These are phyloP conservation scores for Caradrina clavipalpis DNA, from an alignment of 2,888 invertebrate species.

Conservation along the genomic window DNA sequence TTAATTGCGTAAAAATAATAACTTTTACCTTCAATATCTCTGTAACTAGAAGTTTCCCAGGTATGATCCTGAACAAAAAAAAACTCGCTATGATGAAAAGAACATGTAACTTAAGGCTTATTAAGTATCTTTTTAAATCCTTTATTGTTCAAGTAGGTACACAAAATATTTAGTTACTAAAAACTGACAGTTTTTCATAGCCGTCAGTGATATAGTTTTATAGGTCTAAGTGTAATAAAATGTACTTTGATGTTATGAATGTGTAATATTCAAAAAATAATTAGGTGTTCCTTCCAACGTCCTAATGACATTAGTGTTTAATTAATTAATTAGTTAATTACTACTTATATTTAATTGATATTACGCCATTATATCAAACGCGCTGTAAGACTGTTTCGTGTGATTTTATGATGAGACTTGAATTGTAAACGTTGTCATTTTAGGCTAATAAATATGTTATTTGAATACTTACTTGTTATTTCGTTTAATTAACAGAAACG, in stretches of 20 bases:
- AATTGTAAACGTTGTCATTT: slow-evolving; percentile 48
- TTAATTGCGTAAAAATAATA: too few species aligned
- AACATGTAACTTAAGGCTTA: too few species aligned
- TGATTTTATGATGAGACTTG: slow-evolving; percentile 52
- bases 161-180: not conserved
- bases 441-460: slow-evolving; percentile 45
- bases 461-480: slow-evolving; percentile 2
- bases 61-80: too few species aligned
- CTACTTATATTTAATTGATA: not conserved
- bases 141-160: not conserved
- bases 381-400: slow-evolving; percentile 65
- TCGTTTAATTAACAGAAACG: slow-evolving; percentile 9
- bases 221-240: slow-evolving; percentile 1
- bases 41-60: too few species aligned
- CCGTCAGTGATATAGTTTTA: slow-evolving; percentile 4
- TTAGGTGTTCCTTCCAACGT: not conserved
- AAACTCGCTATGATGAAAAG: too few species aligned
- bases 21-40: too few species aligned
- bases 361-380: slow-evolving; percentile 37
- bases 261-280: not conserved
- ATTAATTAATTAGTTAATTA: slow-evolving; percentile 1
- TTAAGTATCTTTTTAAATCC: too few species aligned
- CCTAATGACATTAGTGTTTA: slow-evolving; percentile 6
- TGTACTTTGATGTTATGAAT: too few species aligned
- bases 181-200: not conserved